Evolutionary conservation across 2,797 vertebrate genomes (phyloP).

Genomic region (Pelodytes ibericus): DNA sequence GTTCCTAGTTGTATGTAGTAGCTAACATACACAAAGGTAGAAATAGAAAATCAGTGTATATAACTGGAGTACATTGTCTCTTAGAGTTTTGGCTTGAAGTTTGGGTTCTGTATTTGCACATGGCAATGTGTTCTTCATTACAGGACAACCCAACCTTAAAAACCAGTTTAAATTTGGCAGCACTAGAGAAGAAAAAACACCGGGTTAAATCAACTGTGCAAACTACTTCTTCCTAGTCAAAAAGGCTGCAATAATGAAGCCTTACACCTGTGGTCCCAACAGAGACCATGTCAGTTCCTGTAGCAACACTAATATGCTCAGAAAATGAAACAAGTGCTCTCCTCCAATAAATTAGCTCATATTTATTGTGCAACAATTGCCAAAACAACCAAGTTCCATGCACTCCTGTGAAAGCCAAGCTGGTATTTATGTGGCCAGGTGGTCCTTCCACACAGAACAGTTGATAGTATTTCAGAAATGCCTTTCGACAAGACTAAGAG

Average conservation of each 20-base stretch:
- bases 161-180: background rate
- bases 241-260: slow-evolving; percentile 22
- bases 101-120: no score
- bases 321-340: slow-evolving; percentile 31
- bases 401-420: background rate
- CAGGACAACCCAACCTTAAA: background rate
- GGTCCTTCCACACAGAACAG: slow-evolving; percentile 32
- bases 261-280: slow-evolving; percentile 34
- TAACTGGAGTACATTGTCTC: no score
- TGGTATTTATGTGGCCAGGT: slow-evolving; percentile 37
- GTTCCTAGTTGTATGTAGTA: no score
- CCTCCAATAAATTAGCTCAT: slow-evolving; percentile 38
- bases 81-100: no score
- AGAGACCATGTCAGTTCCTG: slow-evolving; percentile 28
- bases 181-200: background rate
- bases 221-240: background rate
- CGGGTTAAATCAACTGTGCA: slow-evolving; percentile 4
- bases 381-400: slow-evolving; percentile 45
- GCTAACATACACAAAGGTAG: no score
- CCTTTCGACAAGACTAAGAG: slow-evolving; percentile 12
- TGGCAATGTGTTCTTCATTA: background rate
- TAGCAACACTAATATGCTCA: slow-evolving; percentile 19
- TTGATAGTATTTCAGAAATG: slow-evolving; percentile 30
- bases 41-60: no score
- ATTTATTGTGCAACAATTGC: slow-evolving; percentile 49